A percentile compares a stretch with the other conserved stretches of the same genome.
Conservation (phyloP, 1,140 invertebrate genomes). For the Heliconius nattereri region DNA sequence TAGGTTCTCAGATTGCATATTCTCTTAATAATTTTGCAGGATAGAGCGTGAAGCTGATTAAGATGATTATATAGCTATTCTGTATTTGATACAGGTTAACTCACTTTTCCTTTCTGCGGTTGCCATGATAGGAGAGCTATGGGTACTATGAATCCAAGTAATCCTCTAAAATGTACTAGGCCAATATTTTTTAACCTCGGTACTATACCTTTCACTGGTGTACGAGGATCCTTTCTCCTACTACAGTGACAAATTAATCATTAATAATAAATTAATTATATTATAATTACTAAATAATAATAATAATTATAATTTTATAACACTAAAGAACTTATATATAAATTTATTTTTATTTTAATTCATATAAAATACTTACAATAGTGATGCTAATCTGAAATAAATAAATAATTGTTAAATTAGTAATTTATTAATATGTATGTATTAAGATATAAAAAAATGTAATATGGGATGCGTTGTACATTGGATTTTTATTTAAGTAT, state of each 20-base stretch:
- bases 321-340: too few species aligned
- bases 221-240: slow-evolving; percentile 39
- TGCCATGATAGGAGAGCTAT: slow-evolving; percentile 50
- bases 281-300: too few species aligned
- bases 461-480: too few species aligned
- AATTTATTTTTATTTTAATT: too few species aligned
- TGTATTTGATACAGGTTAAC: not conserved
- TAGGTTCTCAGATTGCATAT: too few species aligned
- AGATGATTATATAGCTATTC: not conserved
- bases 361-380: slow-evolving; percentile 41
- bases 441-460: too few species aligned
- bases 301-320: too few species aligned
- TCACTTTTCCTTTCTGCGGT: slow-evolving; percentile 49
- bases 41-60: too few species aligned
- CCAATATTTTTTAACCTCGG: slow-evolving; percentile 49
- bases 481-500: too few species aligned
- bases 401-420: not conserved
- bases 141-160: slow-evolving; percentile 50
- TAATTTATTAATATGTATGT: too few species aligned
- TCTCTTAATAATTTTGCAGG: too few species aligned
- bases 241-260: not conserved
- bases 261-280: too few species aligned
- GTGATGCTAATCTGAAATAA: slow-evolving; percentile 38
- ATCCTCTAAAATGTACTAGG: slow-evolving; percentile 45
- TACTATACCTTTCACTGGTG: slow-evolving; percentile 42